These are phyloP conservation scores for Vanessa atalanta DNA, from an alignment of 1,140 invertebrate genomes.

Conservation along the genomic window DNA sequence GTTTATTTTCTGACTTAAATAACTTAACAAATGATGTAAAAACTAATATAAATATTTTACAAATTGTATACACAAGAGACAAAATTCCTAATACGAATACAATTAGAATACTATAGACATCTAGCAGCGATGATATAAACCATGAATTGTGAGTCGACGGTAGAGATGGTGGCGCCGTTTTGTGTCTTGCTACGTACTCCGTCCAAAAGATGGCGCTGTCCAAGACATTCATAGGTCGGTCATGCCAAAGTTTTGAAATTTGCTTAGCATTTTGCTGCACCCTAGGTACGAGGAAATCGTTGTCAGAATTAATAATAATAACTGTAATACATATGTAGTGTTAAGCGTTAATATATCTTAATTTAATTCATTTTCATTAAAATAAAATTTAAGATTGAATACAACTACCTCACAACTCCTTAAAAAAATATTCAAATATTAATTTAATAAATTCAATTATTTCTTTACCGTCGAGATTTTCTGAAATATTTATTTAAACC, in stretches of 20 bases:
- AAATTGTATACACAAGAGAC: conserved; percentile 40
- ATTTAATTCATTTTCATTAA: too few species aligned
- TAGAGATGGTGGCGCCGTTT: conserved; percentile 53
- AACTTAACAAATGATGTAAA: not conserved
- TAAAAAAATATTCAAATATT: too few species aligned
- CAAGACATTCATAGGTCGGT: conserved; percentile 71
- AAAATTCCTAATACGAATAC: conserved; percentile 40
- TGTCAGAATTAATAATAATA: too few species aligned
- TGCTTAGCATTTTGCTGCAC: conserved; percentile 72
- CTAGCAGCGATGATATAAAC: conserved; percentile 57
- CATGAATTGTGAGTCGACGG: conserved; percentile 50
- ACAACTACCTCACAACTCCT: too few species aligned
- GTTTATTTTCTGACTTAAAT: conserved; percentile 3
- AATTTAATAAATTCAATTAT: too few species aligned
- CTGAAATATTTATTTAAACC: too few species aligned
- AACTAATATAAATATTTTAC: conserved; percentile 34
- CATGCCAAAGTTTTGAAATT: conserved; percentile 68
- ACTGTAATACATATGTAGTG: too few species aligned
- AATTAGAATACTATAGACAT: conserved; percentile 56
- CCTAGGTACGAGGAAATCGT: conserved; percentile 44
- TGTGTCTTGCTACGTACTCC: conserved; percentile 76
- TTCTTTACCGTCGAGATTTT: too few species aligned
- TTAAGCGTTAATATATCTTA: too few species aligned
- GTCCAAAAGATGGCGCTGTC: conserved; percentile 81
- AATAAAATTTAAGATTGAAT: too few species aligned